phyloP scores from a whole-genome alignment of 2,888 invertebrate genomes.

The Lepetodrilus schrolli region DNA sequence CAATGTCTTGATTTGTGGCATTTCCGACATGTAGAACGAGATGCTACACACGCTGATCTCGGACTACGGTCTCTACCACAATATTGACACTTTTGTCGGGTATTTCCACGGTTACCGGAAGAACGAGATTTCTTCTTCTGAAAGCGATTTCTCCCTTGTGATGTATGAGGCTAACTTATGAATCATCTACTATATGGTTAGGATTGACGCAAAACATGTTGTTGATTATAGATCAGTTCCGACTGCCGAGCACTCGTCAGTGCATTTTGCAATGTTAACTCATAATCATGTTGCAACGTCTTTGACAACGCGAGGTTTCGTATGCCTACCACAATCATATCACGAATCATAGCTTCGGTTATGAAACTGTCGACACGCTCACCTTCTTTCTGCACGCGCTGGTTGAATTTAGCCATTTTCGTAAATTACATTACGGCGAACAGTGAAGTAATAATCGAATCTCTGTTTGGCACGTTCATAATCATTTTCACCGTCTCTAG shows the following conservation, averaged over 20 bases:
- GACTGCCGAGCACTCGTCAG: too few relatives aligned
- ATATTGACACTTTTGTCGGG: too few relatives aligned
- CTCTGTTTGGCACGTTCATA: neutral
- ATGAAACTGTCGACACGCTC: conserved; percentile 1
- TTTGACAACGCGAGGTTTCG: conserved; percentile 38
- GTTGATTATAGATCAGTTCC: too few relatives aligned
- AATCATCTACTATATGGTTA: too few relatives aligned
- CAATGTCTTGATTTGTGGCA: neutral
- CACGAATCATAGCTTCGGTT: conserved; percentile 37
- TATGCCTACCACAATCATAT: conserved; percentile 42
- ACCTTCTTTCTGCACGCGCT: neutral
- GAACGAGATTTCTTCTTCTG: too few relatives aligned
- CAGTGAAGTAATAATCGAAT: neutral
- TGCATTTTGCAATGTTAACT: too few relatives aligned
- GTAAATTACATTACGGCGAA: neutral
- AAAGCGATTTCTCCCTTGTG: too few relatives aligned
- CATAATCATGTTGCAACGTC: conserved; percentile 32
- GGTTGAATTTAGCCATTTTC: neutral
- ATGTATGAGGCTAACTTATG: too few relatives aligned
- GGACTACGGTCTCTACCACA: neutral
- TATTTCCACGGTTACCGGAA: too few relatives aligned
- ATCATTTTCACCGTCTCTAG: too few relatives aligned
- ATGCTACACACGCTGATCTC: neutral
- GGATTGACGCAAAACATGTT: too few relatives aligned
- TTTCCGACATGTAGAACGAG: neutral